Percentiles rank a stretch among this genome's conserved stretches.
Conservation (phyloP, 2,888 invertebrate genomes). For the Myathropa florea region DNA sequence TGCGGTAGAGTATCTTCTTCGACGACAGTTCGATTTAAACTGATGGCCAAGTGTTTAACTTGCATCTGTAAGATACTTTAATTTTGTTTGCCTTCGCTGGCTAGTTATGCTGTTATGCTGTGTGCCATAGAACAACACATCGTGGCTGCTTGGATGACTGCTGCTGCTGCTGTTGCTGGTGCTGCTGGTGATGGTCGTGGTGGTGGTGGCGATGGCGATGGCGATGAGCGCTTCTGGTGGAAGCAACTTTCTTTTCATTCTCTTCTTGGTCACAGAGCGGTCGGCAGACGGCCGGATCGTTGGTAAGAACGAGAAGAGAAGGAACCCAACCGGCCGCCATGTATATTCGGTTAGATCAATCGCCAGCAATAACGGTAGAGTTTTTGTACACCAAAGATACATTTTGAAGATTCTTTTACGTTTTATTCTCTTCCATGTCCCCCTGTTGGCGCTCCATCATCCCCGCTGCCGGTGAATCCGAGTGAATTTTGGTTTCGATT, state of each 20-base stretch:
- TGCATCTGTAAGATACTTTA: slow-evolving; percentile 66
- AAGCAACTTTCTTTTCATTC: slow-evolving; percentile 69
- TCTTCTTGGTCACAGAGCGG: slow-evolving; percentile 34
- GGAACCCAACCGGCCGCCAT: slow-evolving; percentile 20
- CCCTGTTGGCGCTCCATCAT: not conserved
- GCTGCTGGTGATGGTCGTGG: not conserved
- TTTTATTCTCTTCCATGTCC: not conserved
- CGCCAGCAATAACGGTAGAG: slow-evolving; percentile 63
- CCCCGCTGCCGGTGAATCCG: not conserved
- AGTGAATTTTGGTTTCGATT: slow-evolving; percentile 65
- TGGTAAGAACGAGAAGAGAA: slow-evolving; percentile 23
- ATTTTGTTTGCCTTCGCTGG: slow-evolving; percentile 49
- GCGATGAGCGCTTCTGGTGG: slow-evolving; percentile 43
- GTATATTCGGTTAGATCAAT: slow-evolving; percentile 58
- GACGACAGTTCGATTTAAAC: slow-evolving; percentile 64
- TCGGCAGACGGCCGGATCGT: not conserved
- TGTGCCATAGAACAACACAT: slow-evolving; percentile 40
- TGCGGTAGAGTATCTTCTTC: slow-evolving; percentile 59
- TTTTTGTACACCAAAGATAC: slow-evolving; percentile 45
- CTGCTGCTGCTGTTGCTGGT: not conserved
- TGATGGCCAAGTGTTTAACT: slow-evolving; percentile 63
- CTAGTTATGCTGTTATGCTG: slow-evolving; percentile 22
- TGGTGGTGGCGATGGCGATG: slow-evolving; percentile 24
- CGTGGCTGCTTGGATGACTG: not conserved
- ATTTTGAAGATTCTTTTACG: slow-evolving; percentile 17